Evolutionary conservation across 2,113 vertebrate genomes (phyloP), one percentile per base, ranked within the genome.

Genomic region (Toxostoma redivivum): DNA sequence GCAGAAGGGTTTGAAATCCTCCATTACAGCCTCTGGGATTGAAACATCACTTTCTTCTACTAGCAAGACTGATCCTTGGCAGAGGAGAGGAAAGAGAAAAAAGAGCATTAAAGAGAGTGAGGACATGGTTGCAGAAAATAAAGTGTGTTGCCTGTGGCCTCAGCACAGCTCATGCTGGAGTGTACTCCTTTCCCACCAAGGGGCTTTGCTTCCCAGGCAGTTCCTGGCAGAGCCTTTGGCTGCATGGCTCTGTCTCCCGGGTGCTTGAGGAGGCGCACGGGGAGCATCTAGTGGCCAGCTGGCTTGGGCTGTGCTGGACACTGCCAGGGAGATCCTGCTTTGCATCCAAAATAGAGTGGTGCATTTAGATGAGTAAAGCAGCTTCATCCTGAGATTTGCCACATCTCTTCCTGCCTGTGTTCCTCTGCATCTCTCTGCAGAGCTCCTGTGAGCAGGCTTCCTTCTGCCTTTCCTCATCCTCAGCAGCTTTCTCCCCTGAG

Each of bases 211-310:
- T 91, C 81, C 82, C 84, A 70, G 53, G 73, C 20, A 60, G 51
- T 21, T 86, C 53, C 69, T 77, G 93, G 50, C 93, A 87, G 51
- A 78, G 33, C 37, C 56, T 60, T 44, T 50, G 79, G 71, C 67
- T 82, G 54, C 4, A 1, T 2, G 5, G 58, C 31, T 35, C 14
- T 38, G 51, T 24, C 67, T 89, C 71, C 30, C 9, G 66, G 38
- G 45, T 57, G 35, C 89, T 78, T 56, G 58, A 57, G 44, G 72
- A 90, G 91, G 94, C 85, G 57, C 82, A 86, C 57, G 93, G 86
- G 97, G 94, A 97, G n/a, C 97, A 97, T 89, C 97, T 95, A 97
- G 97, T 88, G 97, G 97, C 82, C 95, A 89, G 74, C 81, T 88
- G 86, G 89, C 81, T 71, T n/a, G 44, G 28, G 47, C 62, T 69